Conservation (phyloP, 1,140 invertebrate genomes). For the Centruroides sculpturatus region DNA sequence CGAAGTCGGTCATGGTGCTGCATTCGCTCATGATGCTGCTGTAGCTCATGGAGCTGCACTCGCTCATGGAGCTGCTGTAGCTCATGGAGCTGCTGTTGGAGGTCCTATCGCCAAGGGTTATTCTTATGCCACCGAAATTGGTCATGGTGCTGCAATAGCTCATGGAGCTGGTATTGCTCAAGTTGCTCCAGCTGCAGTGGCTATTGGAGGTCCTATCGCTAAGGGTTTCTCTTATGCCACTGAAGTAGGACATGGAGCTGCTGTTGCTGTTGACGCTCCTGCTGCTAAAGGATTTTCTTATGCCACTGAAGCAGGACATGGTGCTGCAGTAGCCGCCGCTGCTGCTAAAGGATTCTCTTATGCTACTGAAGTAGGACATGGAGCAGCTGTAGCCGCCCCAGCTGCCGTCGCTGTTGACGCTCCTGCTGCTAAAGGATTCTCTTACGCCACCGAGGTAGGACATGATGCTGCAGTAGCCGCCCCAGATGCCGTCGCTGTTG, state of each 20-base stretch:
- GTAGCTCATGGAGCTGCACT: too few relatives aligned
- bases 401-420: too few relatives aligned
- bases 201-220: neutral
- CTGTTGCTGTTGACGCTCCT: neutral
- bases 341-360: neutral
- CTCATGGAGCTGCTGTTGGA: neutral
- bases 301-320: neutral
- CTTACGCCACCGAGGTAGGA: too few relatives aligned
- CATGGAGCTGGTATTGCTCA: neutral
- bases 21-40: too few relatives aligned
- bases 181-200: neutral
- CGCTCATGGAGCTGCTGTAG: neutral
- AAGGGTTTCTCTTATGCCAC: neutral
- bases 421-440: neutral
- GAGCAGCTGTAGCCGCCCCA: too few relatives aligned
- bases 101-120: neutral
- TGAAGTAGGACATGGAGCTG: neutral
- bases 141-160: neutral
- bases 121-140: slow-evolving; percentile 4
- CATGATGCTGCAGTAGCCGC: neutral
- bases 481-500: neutral
- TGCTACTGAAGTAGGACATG: neutral
- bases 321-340: neutral
- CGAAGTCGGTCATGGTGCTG: neutral
- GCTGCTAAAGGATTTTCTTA: too few relatives aligned